A percentile compares a stretch with the other conserved stretches of the same genome.
These are phyloP conservation scores for Luscinia megarhynchos DNA, from an alignment of 2,797 vertebrate species.

Conservation along the genomic window DNA sequence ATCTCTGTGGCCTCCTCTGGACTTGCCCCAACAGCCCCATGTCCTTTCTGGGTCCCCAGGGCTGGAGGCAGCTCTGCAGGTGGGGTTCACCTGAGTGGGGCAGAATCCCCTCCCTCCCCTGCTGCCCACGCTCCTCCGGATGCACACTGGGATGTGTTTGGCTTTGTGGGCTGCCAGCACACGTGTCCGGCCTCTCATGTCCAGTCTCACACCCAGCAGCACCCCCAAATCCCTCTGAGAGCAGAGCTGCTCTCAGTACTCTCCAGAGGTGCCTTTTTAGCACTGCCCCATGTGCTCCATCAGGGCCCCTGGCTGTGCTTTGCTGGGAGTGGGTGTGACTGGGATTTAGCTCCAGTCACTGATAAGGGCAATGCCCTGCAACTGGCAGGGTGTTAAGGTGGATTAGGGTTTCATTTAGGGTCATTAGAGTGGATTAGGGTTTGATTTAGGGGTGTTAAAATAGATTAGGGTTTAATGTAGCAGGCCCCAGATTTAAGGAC, in stretches of 20 bases:
- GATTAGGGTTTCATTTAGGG: background rate
- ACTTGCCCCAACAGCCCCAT: background rate
- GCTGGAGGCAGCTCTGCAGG: background rate
- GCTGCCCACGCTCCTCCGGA: background rate
- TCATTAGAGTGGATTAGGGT: background rate
- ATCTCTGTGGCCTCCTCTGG: background rate
- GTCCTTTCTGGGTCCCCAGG: background rate
- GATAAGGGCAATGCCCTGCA: background rate
- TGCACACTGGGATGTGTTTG: background rate
- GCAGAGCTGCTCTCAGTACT: background rate
- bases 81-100: background rate
- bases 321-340: background rate
- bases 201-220: background rate
- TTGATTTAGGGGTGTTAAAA: background rate
- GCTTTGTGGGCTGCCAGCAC: background rate
- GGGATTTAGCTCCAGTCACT: background rate
- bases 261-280: background rate
- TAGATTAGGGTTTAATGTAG: background rate
- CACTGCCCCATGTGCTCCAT: accelerated
- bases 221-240: background rate
- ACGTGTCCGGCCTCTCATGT: background rate
- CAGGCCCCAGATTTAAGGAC: background rate
- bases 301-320: background rate
- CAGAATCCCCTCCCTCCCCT: background rate
- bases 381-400: background rate